phyloP scores from a whole-genome alignment of 2,888 invertebrate species.

The Sinodicranocentrus sp. region DNA sequence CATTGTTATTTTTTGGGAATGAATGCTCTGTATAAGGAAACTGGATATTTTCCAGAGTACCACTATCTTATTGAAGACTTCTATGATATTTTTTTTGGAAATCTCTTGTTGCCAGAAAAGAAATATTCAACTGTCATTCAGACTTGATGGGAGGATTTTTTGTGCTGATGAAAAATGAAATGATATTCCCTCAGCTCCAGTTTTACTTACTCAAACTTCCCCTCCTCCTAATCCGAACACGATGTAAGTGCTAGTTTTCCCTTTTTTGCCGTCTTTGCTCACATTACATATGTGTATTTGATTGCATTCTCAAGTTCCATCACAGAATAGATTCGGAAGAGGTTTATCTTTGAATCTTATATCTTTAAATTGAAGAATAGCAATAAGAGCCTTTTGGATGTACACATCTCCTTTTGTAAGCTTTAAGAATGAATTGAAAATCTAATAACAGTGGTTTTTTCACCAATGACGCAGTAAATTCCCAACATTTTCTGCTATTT shows the following conservation, averaged over 20 bases:
- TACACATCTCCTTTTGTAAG: no score
- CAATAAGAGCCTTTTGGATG: no score
- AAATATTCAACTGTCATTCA: slow-evolving; percentile 74
- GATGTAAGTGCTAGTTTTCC: background rate
- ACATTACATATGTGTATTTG: no score
- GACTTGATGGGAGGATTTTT: slow-evolving; percentile 68
- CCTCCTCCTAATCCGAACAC: background rate
- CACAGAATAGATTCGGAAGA: no score
- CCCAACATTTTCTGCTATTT: no score
- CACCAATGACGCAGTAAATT: no score
- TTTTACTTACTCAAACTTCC: background rate
- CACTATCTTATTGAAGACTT: slow-evolving; percentile 13
- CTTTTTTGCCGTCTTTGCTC: background rate
- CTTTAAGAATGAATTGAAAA: no score
- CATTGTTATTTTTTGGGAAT: background rate
- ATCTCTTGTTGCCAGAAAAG: slow-evolving; percentile 17
- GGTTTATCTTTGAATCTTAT: no score
- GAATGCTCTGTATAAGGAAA: background rate
- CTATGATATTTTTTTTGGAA: slow-evolving; percentile 14
- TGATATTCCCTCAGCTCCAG: slow-evolving; percentile 40
- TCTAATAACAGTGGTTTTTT: no score
- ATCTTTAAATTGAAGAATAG: no score
- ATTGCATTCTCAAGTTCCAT: no score
- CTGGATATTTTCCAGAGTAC: background rate
- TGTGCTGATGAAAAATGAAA: slow-evolving; percentile 70